Base-by-base conservation (phyloP, 1,140 invertebrate species). In the Drosophila watanabei region DNA sequence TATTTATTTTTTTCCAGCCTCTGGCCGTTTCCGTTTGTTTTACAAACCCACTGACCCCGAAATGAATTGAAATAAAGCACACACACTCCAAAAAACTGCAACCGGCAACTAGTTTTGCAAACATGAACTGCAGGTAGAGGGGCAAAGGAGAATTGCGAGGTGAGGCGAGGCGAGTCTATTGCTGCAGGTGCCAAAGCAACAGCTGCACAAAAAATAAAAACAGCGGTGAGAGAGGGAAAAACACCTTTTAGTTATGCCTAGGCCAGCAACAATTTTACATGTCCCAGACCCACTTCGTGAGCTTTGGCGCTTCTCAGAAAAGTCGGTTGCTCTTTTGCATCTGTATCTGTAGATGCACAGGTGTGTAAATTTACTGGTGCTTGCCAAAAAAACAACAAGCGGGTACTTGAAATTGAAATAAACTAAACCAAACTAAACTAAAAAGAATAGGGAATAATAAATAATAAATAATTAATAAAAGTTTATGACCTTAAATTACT, bases 31-130 rank as follows among this genome's bases (percentile, higher is more conserved):
- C 80, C 75, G 61, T 66, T 82, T 77, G 49, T 69, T 75, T 81
- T 70, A 75, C 51, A 81, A 80, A 81, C 79, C 79, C 59, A 81
- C 64, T 82, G 79, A 79, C 81, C 81, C 75, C 79, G 62, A 82
- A 82, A 80, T 64, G 46, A 75, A 66, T 64, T 75, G 59, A 60
- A 62, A 77, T 58, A 66, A 54, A 62, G 39, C 39, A 75, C 59
- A 75, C 45, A 71, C 33, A 41, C 37, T 28, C 33, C 28, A 28
- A 76, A 75, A 80, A 80, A 80, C 28, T 75, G 77, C 69, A 80
- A 58, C 68, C 62, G 62, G 79, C 63, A 80, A 80, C 77, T 62
- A 75, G 63, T 80, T 80, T 75, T 62, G 58, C 66, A 24, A 56
- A 69, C 24, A 69, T 56, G 32, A 33, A 20, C 35, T 14, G 11